Conservation (phyloP, 2,888 invertebrate species). For the Hyppa rectilinea region DNA sequence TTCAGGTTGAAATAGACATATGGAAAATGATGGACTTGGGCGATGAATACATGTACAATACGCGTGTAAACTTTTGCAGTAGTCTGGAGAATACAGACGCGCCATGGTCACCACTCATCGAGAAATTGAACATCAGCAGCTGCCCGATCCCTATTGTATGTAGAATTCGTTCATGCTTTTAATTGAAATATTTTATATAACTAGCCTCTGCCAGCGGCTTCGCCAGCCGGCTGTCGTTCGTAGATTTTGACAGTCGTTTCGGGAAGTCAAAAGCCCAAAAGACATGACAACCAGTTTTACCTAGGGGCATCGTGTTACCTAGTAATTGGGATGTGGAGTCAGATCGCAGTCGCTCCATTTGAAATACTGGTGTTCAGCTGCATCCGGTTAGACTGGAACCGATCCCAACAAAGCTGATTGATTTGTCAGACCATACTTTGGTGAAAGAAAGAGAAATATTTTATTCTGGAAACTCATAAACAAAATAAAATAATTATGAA, state of each 20-base stretch:
- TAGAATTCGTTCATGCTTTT: background rate
- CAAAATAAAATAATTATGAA: too few species aligned
- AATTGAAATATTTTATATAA: too few species aligned
- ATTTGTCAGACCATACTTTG: background rate
- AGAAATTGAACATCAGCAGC: constrained; percentile 71
- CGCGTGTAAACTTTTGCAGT: constrained; percentile 73
- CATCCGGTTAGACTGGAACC: too few species aligned
- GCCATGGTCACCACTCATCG: constrained; percentile 76
- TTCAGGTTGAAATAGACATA: constrained; percentile 71
- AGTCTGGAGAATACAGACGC: constrained; percentile 74
- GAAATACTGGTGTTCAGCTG: too few species aligned
- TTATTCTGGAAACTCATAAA: too few species aligned
- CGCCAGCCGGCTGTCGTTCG: too few species aligned
- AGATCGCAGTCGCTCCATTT: too few species aligned
- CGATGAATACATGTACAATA: constrained; percentile 73
- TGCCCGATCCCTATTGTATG: constrained; percentile 81
- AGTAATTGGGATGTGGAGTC: too few species aligned
- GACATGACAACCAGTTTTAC: background rate
- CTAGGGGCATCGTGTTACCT: too few species aligned
- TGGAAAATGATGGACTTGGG: constrained; percentile 74
- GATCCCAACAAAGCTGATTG: background rate
- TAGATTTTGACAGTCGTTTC: background rate
- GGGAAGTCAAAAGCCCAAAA: background rate
- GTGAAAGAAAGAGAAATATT: too few species aligned
- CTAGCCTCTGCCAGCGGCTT: too few species aligned